Percentiles rank a stretch among this genome's conserved stretches.
Conservation (phyloP, 64 coral and sea anemone species). For the Pocillopora verrucosa region DNA sequence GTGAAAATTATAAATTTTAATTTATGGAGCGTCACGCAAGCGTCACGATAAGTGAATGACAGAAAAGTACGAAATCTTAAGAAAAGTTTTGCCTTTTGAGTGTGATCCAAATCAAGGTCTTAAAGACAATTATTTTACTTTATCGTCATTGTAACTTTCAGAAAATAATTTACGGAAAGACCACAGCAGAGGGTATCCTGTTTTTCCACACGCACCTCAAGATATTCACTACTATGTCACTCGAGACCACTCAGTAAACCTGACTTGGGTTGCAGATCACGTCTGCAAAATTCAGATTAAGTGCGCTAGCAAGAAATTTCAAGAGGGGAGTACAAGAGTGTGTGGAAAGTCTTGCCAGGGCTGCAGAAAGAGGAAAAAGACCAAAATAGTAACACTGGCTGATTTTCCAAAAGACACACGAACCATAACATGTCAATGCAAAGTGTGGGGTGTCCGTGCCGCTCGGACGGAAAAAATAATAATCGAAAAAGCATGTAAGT, state of each 20-base stretch:
- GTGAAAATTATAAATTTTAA: no score
- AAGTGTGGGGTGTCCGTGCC: not conserved
- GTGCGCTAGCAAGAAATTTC: not conserved
- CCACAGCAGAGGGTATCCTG: not conserved
- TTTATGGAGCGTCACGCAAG: not conserved
- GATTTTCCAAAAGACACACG: not conserved
- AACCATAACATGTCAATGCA: not conserved
- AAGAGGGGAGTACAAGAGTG: not conserved
- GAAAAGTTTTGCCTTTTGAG: no score
- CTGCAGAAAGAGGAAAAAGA: not conserved
- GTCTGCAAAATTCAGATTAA: constrained; percentile 23
- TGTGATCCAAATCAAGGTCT: not conserved
- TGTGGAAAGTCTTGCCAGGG: not conserved
- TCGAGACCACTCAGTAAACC: not conserved
- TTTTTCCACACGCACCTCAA: not conserved
- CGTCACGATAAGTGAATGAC: not conserved
- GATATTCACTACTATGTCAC: not conserved
- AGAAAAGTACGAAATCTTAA: not conserved
- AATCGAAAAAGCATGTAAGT: not conserved
- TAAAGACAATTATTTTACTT: not conserved
- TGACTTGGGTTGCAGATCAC: not conserved
- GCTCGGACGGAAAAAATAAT: not conserved
- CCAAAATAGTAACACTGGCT: not conserved
- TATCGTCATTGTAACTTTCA: not conserved
- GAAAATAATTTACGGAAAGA: not conserved